Base-by-base conservation (phyloP, 1,140 invertebrate species). In the Drosophila arawakana region DNA sequence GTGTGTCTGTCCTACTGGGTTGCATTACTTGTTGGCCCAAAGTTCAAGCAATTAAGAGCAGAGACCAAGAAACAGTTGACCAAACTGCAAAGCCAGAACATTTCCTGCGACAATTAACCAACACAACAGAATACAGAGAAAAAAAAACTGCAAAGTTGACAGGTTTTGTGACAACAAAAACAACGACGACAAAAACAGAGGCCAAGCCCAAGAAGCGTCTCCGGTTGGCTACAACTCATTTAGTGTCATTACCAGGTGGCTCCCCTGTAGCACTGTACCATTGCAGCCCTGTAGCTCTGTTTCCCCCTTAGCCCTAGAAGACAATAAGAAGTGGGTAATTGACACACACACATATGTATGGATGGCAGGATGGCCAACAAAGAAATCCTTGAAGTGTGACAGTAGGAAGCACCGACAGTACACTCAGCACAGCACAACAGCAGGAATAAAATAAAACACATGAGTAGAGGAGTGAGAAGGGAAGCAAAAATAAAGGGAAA, bases 321-420 rank as follows among this genome's bases (percentile, higher is more conserved):
- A 70, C 71, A 76, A 76, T 70, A 70, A 69, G 61, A 75, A 60
- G 52, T 60, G 83, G 83, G 83, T 83, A 86, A 86, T 86, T 86
- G 83, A 83, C 83, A 76, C 81, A 79, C 83, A 86, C 82, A 84
- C 71, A 68, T 69, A 63, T 60, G 72, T 71, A 68, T 69, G 63
- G 55, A 72, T 21, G 55, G 55, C 83, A 86, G 83, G 83, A 88
- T 88, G 82, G 52, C 52, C 71, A 80, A 88, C 84, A 89, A 89
- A 90, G 84, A 89, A 89, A 89, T 89, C 84, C 84, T 89, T 89
- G 84, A 89, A 89, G 84, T 89, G 84, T 89, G 84, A 89, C 84
- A 84, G 84, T 81, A 83, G 84, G 80, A 84, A 89, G 77, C 80
- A 67, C 49, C 35, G 41, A 37, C 74, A 72, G 37, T 50, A 52